Conservation (phyloP, 2,888 invertebrate species). For the Drosophila prolongata region DNA sequence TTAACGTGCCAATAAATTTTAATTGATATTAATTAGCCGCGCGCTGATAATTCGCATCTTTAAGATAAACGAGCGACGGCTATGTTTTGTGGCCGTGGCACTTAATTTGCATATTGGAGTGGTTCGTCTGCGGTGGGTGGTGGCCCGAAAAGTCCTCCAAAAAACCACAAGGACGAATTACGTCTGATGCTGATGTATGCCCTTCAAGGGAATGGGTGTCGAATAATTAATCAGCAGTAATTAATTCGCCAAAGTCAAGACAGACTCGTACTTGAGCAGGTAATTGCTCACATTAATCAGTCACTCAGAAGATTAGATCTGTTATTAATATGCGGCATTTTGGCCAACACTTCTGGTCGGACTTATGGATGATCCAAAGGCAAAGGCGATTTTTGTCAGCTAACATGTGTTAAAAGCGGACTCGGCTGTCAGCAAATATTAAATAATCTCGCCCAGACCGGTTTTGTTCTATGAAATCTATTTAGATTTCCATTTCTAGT, state of each 20-base stretch:
- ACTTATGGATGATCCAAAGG: slow-evolving; percentile 35
- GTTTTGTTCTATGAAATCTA: slow-evolving; percentile 16
- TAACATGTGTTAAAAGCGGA: slow-evolving; percentile 38
- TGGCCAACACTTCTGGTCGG: slow-evolving; percentile 25
- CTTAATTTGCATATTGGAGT: slow-evolving; percentile 54
- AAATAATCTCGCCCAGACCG: slow-evolving; percentile 40
- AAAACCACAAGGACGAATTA: slow-evolving; percentile 23
- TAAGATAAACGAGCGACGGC: slow-evolving; percentile 48
- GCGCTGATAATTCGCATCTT: slow-evolving; percentile 36
- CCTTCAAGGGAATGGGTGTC: slow-evolving; percentile 3
- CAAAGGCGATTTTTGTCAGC: slow-evolving; percentile 38
- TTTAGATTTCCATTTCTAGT: slow-evolving; percentile 16
- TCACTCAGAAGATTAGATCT: slow-evolving; percentile 28
- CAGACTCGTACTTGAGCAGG: slow-evolving; percentile 30
- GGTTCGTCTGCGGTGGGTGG: slow-evolving; percentile 1
- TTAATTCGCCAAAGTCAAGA: slow-evolving; percentile 42
- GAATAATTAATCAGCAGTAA: slow-evolving; percentile 63
- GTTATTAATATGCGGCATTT: slow-evolving; percentile 34
- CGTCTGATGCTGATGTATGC: slow-evolving; percentile 7
- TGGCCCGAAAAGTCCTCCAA: slow-evolving; percentile 8
- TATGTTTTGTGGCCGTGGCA: slow-evolving; percentile 28
- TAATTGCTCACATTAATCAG: slow-evolving; percentile 59
- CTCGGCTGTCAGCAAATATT: slow-evolving; percentile 46
- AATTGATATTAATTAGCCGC: slow-evolving; percentile 62
- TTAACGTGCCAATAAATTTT: slow-evolving; percentile 52